Conservation (phyloP, 2,888 invertebrate species). For the Agrochola circellaris region DNA sequence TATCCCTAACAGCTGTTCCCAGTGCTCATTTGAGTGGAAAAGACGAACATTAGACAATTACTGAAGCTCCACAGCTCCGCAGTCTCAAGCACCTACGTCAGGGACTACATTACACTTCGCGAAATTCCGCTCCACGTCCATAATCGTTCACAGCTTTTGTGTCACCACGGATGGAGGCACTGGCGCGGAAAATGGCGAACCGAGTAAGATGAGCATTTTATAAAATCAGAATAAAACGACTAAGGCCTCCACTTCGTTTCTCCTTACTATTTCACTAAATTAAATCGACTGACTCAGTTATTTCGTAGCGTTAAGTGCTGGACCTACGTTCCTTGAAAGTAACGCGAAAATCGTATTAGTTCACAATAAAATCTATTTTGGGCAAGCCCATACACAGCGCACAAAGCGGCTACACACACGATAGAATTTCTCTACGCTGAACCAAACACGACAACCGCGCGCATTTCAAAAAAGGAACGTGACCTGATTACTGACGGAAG, state of each 20-base stretch:
- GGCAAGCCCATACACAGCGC: slow-evolving; percentile 63
- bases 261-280: slow-evolving; percentile 63
- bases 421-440: slow-evolving; percentile 72
- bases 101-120: slow-evolving; percentile 68
- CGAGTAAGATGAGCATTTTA: slow-evolving; percentile 64
- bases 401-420: slow-evolving; percentile 66
- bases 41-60: slow-evolving; percentile 71
- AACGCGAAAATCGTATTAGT: slow-evolving; percentile 60
- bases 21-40: slow-evolving; percentile 65
- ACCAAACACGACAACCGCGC: slow-evolving; percentile 77
- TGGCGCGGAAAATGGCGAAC: slow-evolving; percentile 76
- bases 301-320: slow-evolving; percentile 49
- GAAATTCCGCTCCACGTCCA: slow-evolving; percentile 68
- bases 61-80: slow-evolving; percentile 53
- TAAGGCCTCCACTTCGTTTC: slow-evolving; percentile 53
- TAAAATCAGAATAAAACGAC: slow-evolving; percentile 56
- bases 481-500: slow-evolving; percentile 89
- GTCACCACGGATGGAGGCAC: slow-evolving; percentile 67
- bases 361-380: slow-evolving; percentile 76
- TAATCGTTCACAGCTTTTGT: slow-evolving; percentile 76
- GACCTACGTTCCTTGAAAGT: slow-evolving; percentile 44
- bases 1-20: slow-evolving; percentile 54
- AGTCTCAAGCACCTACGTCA: slow-evolving; percentile 58
- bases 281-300: slow-evolving; percentile 57
- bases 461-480: slow-evolving; percentile 89